phyloP scores from a whole-genome alignment of 1,140 invertebrate species.

The Polyergus mexicanus region DNA sequence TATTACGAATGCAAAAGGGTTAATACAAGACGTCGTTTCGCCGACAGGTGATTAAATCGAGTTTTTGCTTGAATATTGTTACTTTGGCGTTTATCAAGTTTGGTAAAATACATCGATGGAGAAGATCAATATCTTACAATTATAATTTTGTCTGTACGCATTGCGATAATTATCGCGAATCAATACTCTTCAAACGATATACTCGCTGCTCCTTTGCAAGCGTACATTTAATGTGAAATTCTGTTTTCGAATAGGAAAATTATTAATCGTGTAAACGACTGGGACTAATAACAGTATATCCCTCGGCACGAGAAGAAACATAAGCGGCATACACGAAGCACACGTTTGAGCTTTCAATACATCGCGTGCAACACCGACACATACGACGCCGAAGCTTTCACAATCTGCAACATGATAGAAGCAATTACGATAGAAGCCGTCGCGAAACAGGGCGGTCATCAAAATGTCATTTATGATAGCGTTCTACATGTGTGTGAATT shows the following conservation, averaged over 20 bases:
- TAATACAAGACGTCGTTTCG: too few relatives aligned
- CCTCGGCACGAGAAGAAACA: background rate
- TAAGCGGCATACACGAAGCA: constrained; percentile 2
- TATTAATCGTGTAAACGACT: constrained; percentile 20
- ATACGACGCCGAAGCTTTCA: constrained; percentile 65
- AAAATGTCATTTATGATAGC: background rate
- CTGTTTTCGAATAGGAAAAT: constrained; percentile 2
- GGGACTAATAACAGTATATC: constrained; percentile 9
- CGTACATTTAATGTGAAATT: background rate
- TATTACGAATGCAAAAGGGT: too few relatives aligned
- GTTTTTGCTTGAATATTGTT: background rate
- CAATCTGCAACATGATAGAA: constrained; percentile 53
- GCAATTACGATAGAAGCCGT: background rate
- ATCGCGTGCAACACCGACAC: constrained; percentile 60
- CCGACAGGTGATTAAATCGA: background rate
- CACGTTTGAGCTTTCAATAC: constrained; percentile 40
- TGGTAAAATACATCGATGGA: constrained; percentile 5
- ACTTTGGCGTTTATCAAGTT: background rate
- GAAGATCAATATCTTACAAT: background rate
- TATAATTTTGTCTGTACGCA: constrained; percentile 14
- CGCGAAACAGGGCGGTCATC: background rate
- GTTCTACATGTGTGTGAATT: background rate
- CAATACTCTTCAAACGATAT: constrained; percentile 33
- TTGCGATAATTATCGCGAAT: constrained; percentile 10
- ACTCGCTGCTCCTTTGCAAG: background rate